Evolutionary conservation across 2,888 invertebrate species (phyloP).

Genomic region (Pseudococcus longispinus): DNA sequence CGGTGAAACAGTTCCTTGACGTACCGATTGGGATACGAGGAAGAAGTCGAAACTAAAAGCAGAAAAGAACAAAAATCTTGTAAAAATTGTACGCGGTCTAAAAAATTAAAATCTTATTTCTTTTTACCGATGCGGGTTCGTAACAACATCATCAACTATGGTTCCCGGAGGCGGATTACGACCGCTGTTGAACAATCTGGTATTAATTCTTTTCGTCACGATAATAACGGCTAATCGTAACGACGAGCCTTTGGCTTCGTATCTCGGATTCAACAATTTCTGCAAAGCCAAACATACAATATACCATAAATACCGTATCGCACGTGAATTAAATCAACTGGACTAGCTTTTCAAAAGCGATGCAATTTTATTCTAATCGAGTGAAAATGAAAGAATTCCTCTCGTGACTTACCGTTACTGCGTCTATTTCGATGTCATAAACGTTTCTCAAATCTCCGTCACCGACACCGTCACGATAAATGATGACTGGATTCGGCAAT

Average conservation of each 20-base stretch:
- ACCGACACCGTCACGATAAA: conserved; percentile 93
- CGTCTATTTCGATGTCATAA: conserved; percentile 75
- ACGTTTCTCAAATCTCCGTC: conserved; percentile 87
- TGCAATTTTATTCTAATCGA: too few relatives aligned
- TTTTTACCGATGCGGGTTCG: conserved; percentile 71
- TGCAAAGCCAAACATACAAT: too few relatives aligned
- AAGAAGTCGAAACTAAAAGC: conserved; percentile 85
- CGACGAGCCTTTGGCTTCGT: background rate
- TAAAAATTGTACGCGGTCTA: background rate
- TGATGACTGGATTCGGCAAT: conserved; percentile 80
- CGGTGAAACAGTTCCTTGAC: conserved; percentile 89
- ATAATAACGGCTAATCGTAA: conserved; percentile 74
- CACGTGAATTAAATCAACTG: too few relatives aligned
- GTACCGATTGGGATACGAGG: conserved; percentile 83
- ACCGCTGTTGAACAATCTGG: conserved; percentile 70
- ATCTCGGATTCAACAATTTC: background rate
- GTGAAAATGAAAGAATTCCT: background rate
- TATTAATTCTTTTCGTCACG: conserved; percentile 88
- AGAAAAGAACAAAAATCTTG: conserved; percentile 52
- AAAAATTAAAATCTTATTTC: too few relatives aligned
- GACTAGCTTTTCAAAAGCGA: too few relatives aligned
- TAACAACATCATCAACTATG: conserved; percentile 84
- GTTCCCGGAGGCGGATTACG: conserved; percentile 85
- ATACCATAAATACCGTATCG: too few relatives aligned
- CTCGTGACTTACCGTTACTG: conserved; percentile 61